These are phyloP conservation scores for Megalonaias nervosa DNA, from an alignment of 1,140 invertebrate species.

Conservation along the genomic window DNA sequence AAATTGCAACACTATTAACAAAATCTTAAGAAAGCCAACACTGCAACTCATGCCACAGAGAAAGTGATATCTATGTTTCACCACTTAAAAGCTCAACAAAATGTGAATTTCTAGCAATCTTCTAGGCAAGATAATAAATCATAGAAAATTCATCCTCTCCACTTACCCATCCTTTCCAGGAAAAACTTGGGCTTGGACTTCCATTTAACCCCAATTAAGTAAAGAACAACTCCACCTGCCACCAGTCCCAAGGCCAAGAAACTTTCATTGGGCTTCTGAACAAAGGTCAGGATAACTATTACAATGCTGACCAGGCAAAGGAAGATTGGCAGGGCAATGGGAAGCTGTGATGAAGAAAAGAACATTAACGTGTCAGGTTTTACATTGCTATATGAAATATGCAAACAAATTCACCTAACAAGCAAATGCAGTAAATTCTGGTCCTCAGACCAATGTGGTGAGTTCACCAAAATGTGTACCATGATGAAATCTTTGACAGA, in stretches of 20 bases:
- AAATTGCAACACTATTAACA: neutral
- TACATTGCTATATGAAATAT: no score
- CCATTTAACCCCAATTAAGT: slow-evolving; percentile 72
- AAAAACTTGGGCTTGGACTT: slow-evolving; percentile 80
- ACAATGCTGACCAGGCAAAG: slow-evolving; percentile 62
- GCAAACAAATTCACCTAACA: no score
- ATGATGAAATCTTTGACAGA: no score
- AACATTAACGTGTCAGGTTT: no score
- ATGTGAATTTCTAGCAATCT: neutral
- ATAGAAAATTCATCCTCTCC: slow-evolving; percentile 77
- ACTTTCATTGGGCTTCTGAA: slow-evolving; percentile 85
- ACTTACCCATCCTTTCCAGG: slow-evolving; percentile 80
- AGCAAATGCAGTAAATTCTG: no score
- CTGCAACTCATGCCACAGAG: neutral
- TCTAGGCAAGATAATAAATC: no score
- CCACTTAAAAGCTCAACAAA: neutral
- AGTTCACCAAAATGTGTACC: no score
- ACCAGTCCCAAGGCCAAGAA: slow-evolving; percentile 82
- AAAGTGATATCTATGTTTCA: neutral
- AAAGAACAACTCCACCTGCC: slow-evolving; percentile 74
- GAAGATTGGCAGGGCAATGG: slow-evolving; percentile 58
- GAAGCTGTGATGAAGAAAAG: slow-evolving; percentile 47
- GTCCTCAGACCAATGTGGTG: no score
- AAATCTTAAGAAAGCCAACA: neutral
- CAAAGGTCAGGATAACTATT: slow-evolving; percentile 65